Percentiles rank a stretch among this genome's conserved stretches.
phyloP scores from a whole-genome alignment of 2,113 vertebrate species.

The Boulengeromyrus knoepffleri region DNA sequence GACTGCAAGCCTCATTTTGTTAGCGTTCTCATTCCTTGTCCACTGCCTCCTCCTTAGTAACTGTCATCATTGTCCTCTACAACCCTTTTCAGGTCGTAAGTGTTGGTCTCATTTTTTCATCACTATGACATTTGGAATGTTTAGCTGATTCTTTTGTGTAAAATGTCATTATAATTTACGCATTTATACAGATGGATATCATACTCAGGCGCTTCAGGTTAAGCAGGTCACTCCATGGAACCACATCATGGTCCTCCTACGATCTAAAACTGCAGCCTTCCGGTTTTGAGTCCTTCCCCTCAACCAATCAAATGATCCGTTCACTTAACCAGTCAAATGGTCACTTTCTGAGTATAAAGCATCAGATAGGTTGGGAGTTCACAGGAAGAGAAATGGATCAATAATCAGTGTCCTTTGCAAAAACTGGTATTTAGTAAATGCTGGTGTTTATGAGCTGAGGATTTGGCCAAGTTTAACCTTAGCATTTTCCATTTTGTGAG shows the following conservation, averaged over 20 bases:
- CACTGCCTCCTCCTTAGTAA: background rate
- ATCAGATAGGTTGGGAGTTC: background rate
- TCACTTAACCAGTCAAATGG: too few species aligned
- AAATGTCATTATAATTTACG: background rate
- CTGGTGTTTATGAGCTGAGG: background rate
- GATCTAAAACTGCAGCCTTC: background rate
- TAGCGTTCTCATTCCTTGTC: background rate
- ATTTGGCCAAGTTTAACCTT: background rate
- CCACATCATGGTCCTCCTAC: background rate
- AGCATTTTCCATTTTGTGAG: background rate
- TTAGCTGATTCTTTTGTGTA: background rate
- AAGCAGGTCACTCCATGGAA: background rate
- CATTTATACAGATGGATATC: background rate
- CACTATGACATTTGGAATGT: background rate
- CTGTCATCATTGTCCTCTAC: background rate
- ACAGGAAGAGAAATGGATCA: background rate
- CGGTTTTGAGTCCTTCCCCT: background rate
- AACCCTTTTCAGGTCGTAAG: background rate
- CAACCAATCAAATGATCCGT: too few species aligned
- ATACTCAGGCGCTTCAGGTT: background rate
- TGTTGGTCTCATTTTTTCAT: background rate
- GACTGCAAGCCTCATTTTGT: background rate
- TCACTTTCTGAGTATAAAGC: background rate
- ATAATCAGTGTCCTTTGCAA: background rate
- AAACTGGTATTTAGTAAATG: background rate